phyloP scores from a whole-genome alignment of 2,797 vertebrate species.

The Oceanodroma leucorhoa region DNA sequence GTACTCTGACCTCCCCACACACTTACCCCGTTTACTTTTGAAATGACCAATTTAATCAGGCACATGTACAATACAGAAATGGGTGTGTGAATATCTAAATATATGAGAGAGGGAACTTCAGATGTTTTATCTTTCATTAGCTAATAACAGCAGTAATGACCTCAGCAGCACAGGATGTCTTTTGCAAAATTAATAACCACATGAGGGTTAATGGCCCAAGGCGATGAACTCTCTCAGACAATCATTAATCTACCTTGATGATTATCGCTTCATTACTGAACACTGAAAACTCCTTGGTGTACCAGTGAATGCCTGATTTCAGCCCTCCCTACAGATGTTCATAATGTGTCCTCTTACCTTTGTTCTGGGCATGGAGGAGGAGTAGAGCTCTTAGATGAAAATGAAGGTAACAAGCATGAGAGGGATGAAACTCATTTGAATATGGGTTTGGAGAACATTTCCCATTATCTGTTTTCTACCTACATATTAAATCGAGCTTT shows the following conservation, averaged over 20 bases:
- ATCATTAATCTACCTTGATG: slow-evolving; percentile 75
- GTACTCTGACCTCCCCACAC: slow-evolving; percentile 13
- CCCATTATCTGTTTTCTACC: not conserved
- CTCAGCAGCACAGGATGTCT: slow-evolving; percentile 65
- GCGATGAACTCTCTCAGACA: slow-evolving; percentile 68
- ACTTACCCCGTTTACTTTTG: slow-evolving; percentile 12
- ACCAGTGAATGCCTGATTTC: slow-evolving; percentile 38
- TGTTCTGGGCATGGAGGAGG: slow-evolving; percentile 22
- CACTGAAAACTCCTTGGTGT: slow-evolving; percentile 45
- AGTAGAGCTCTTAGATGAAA: slow-evolving; percentile 4
- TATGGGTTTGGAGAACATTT: not conserved
- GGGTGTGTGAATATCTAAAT: slow-evolving; percentile 29
- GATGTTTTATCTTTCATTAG: slow-evolving; percentile 57
- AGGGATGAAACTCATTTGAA: not conserved
- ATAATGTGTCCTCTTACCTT: not conserved
- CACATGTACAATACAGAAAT: not conserved
- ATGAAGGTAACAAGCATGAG: not conserved
- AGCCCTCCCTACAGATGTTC: not conserved
- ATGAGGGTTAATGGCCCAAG: slow-evolving; percentile 73
- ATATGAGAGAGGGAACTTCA: slow-evolving; percentile 13
- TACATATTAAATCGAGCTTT: not conserved
- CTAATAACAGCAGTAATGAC: slow-evolving; percentile 69
- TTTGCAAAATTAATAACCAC: slow-evolving; percentile 76
- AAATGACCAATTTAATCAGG: slow-evolving; percentile 23
- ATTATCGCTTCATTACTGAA: slow-evolving; percentile 72